Evolutionary conservation across 2,888 invertebrate species (phyloP).

Genomic region (Galerucella nymphaeae): DNA sequence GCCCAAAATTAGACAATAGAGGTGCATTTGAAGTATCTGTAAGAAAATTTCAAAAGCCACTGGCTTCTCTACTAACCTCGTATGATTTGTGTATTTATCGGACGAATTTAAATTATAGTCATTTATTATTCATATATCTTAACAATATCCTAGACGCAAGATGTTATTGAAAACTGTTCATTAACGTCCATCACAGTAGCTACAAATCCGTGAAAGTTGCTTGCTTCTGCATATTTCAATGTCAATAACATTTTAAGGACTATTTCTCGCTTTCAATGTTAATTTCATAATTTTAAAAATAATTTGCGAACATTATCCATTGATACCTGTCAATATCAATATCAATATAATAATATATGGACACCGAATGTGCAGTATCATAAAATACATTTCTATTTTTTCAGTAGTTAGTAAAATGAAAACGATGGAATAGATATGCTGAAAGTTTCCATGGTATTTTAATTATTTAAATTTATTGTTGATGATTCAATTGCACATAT

Average conservation of each 20-base stretch:
- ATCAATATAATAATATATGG: background rate
- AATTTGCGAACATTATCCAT: background rate
- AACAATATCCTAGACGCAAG: background rate
- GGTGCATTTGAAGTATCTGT: too few species aligned
- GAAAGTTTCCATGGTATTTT: background rate
- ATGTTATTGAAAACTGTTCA: background rate
- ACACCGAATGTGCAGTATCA: background rate
- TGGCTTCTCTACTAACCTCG: too few species aligned
- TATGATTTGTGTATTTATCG: background rate
- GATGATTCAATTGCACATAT: too few species aligned
- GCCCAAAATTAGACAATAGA: too few species aligned
- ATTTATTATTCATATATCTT: background rate
- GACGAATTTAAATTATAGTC: background rate
- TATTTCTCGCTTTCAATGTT: slow-evolving; percentile 8
- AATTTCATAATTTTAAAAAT: background rate
- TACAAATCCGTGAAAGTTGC: slow-evolving; percentile 7
- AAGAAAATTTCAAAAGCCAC: too few species aligned
- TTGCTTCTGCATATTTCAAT: slow-evolving; percentile 2
- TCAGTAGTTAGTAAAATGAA: background rate
- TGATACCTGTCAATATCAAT: background rate
- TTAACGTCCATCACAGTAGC: background rate
- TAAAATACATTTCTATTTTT: background rate
- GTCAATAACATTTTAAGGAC: slow-evolving; percentile 9
- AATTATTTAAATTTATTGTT: too few species aligned
- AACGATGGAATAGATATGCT: background rate